Evolutionary conservation across 2,888 invertebrate genomes (phyloP).

Genomic region (Dolichopus griseipennis): DNA sequence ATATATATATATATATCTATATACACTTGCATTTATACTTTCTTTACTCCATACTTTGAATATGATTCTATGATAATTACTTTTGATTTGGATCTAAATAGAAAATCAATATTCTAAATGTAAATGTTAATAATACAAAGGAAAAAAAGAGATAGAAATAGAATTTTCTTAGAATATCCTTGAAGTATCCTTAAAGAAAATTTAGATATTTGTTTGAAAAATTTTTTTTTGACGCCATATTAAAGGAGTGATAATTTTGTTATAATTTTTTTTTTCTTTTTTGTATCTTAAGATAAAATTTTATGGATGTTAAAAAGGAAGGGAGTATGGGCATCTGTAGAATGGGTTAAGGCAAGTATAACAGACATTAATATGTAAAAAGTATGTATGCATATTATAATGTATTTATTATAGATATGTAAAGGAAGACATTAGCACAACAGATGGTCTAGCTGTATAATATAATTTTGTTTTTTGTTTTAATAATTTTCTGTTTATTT

Average conservation of each 20-base stretch:
- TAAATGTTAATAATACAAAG: not conserved
- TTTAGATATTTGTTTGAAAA: too few relatives aligned
- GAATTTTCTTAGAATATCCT: too few relatives aligned
- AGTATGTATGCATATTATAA: not conserved
- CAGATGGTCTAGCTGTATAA: not conserved
- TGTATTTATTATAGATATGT: too few relatives aligned
- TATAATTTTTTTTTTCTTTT: not conserved
- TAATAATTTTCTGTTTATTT: not conserved
- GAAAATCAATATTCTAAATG: not conserved
- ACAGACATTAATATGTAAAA: not conserved
- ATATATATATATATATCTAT: too few relatives aligned
- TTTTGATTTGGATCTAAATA: conserved; percentile 1
- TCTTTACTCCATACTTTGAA: not conserved
- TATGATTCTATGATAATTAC: not conserved
- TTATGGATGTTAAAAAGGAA: too few relatives aligned
- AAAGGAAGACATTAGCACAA: not conserved
- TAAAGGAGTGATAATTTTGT: conserved; percentile 4
- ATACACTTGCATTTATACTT: too few relatives aligned
- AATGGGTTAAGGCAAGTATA: not conserved
- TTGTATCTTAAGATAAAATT: not conserved
- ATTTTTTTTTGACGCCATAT: not conserved
- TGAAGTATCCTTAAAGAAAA: too few relatives aligned
- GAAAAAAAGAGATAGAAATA: too few relatives aligned
- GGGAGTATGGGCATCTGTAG: too few relatives aligned
- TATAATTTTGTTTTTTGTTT: not conserved